Evolutionary conservation across 2,797 vertebrate species (phyloP), one percentile per base, ranked within the genome.

Genomic region (Anas bernieri): DNA sequence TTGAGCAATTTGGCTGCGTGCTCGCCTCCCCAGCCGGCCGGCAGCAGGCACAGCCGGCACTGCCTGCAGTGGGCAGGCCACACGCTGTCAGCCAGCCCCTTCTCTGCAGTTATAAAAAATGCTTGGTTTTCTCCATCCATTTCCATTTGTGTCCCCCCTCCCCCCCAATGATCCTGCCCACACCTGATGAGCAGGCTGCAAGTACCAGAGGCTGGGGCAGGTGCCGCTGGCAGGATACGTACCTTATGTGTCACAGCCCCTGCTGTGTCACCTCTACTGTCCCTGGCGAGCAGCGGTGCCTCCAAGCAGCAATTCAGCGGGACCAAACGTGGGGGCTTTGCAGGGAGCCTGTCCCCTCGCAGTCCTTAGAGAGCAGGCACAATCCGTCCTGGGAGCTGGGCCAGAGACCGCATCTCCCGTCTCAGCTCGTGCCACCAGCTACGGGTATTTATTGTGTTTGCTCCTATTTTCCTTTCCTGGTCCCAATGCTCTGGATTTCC

Each of bases 401-500:
- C 8, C 90, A 12, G 90, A 37, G 85, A 7, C 75, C 59, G 1
- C 2, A 2, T 13, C 81, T 11, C 77, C 48, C 20, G 0, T 2
- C 66, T 5, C 3, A 2, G 86, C 81, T 84, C 52, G 67, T 22
- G 2, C 68, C 88, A 59, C 22, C 52, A 3, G 73, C 83, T 83
- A 88, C 0, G 39, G 54, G 73, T 89, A 86, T 72, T 94, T 74
- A 90, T 46, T 83, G 93, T 69, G 64, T 14, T 88, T 68, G 94
- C 76, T 94, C 58, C 94, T 91, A 12, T n/a, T 89, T 31, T 96
- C 95, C 93, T 94, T 96, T 91, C 66, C 93, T n/a, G 89, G 28
- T 95, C 93, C 96, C 94, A 95, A 95, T 85, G 94, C 1, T 77
- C 93, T 83, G 96, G 96, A 92, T 92, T 96, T 96, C 93, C 91